Percentiles rank a stretch among this genome's conserved stretches.
Conservation (phyloP, 1,140 invertebrate genomes). For the Caligus rogercresseyi region DNA sequence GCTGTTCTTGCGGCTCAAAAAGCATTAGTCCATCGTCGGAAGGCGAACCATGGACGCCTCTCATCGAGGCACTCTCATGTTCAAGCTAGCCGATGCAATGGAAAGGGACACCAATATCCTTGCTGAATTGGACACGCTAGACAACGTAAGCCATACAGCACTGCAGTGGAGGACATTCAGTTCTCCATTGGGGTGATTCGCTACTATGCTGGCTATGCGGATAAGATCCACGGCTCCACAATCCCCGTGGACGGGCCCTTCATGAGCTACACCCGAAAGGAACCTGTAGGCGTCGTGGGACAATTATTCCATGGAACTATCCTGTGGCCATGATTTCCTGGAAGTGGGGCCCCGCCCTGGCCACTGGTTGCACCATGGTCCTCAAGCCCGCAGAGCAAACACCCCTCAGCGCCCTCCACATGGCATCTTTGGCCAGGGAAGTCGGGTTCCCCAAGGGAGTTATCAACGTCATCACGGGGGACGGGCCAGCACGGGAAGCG, state of each 20-base stretch:
- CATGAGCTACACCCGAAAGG: constrained; percentile 47
- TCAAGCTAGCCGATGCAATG: constrained; percentile 54
- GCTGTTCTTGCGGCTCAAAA: constrained; percentile 53
- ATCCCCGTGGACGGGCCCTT: constrained; percentile 45
- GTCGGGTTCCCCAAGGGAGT: constrained; percentile 77
- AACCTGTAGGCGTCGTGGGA: constrained; percentile 69
- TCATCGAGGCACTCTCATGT: constrained; percentile 42
- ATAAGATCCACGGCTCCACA: constrained; percentile 75
- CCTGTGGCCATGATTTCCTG: constrained; percentile 56
- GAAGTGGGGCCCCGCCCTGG: constrained; percentile 68
- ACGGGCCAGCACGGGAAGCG: constrained; percentile 58
- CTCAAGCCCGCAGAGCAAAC: constrained; percentile 88
- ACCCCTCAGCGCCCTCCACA: constrained; percentile 61
- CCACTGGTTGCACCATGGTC: constrained; percentile 63
- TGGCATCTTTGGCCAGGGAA: constrained; percentile 59
- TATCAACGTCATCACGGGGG: constrained; percentile 64
- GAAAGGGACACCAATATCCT: constrained; percentile 49
- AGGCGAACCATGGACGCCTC: constrained; percentile 60
- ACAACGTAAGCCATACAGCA: constrained; percentile 64
- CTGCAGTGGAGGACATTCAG: constrained; percentile 46
- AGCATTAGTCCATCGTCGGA: constrained; percentile 50
- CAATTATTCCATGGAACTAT: constrained; percentile 88
- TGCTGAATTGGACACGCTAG: constrained; percentile 55
- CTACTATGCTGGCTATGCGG: constrained; percentile 79
- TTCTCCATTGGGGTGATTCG: constrained; percentile 42